These are phyloP conservation scores for Hesperia comma DNA, from an alignment of 2,888 invertebrate genomes.

Conservation along the genomic window DNA sequence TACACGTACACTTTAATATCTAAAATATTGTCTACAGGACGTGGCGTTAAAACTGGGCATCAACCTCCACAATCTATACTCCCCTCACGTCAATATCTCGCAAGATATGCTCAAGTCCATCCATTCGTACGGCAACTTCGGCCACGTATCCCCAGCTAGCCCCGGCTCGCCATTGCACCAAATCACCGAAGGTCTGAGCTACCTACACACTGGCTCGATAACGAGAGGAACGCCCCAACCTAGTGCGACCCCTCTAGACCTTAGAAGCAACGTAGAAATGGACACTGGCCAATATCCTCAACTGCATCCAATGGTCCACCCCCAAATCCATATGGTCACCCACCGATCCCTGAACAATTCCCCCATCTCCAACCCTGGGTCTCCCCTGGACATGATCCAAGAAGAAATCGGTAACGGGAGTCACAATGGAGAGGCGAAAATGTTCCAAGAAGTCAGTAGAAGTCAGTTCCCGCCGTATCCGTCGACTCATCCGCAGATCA, in stretches of 20 bases:
- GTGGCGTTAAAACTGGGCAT: slow-evolving; percentile 82
- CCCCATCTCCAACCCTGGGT: slow-evolving; percentile 86
- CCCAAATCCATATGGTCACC: slow-evolving; percentile 71
- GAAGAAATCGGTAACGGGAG: slow-evolving; percentile 83
- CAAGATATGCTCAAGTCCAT: slow-evolving; percentile 63
- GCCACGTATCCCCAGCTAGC: slow-evolving; percentile 60
- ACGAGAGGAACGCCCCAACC: slow-evolving; percentile 86
- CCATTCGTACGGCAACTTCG: slow-evolving; percentile 62
- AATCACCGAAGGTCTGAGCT: slow-evolving; percentile 87
- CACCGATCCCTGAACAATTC: slow-evolving; percentile 85
- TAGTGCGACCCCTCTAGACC: slow-evolving; percentile 81
- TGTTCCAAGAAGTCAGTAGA: slow-evolving; percentile 59
- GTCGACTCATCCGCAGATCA: slow-evolving; percentile 91
- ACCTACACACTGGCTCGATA: slow-evolving; percentile 90
- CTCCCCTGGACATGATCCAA: slow-evolving; percentile 91
- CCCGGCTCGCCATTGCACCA: slow-evolving; percentile 85
- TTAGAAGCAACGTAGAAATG: slow-evolving; percentile 80
- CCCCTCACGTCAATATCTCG: slow-evolving; percentile 61
- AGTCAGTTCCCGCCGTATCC: slow-evolving; percentile 57
- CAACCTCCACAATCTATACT: slow-evolving; percentile 68
- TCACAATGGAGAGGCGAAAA: slow-evolving; percentile 51
- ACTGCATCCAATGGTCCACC: slow-evolving; percentile 72
- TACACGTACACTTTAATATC: too few species aligned
- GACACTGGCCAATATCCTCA: slow-evolving; percentile 72
- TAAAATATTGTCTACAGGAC: slow-evolving; percentile 55